Conservation (phyloP, 2,888 invertebrate genomes). For the Seira musarum region DNA sequence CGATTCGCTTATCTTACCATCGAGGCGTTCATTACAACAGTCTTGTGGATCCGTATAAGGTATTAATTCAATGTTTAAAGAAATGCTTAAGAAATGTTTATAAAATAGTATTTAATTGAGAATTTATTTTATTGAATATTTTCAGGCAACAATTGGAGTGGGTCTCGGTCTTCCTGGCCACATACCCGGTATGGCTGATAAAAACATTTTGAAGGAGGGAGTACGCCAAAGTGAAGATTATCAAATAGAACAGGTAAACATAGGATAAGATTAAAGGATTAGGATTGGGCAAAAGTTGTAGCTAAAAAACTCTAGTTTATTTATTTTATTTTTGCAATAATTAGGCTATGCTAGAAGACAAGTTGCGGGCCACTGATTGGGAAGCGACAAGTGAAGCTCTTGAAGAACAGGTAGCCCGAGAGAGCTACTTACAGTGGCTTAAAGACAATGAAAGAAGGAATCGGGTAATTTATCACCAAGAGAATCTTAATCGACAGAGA, state of each 20-base stretch:
- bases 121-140: neutral
- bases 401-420: conserved; percentile 88
- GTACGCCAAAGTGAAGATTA: conserved; percentile 84
- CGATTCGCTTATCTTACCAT: conserved; percentile 89
- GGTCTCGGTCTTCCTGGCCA: conserved; percentile 87
- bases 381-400: conserved; percentile 93
- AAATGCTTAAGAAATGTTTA: too few species aligned
- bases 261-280: too few species aligned
- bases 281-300: too few species aligned
- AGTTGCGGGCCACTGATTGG: conserved; percentile 90
- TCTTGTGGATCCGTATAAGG: conserved; percentile 86
- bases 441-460: conserved; percentile 78
- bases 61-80: conserved; percentile 11
- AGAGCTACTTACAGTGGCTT: conserved; percentile 88
- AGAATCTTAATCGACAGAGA: neutral
- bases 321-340: conserved; percentile 40
- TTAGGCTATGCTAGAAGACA: conserved; percentile 91
- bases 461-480: conserved; percentile 69
- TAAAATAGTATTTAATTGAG: too few species aligned
- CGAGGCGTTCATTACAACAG: conserved; percentile 91
- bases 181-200: conserved; percentile 82
- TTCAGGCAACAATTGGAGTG: conserved; percentile 81
- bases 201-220: conserved; percentile 82
- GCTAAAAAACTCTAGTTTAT: too few species aligned
- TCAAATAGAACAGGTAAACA: conserved; percentile 82